Base-by-base conservation (phyloP, 2,797 vertebrate species). In the Oophaga sylvatica region DNA sequence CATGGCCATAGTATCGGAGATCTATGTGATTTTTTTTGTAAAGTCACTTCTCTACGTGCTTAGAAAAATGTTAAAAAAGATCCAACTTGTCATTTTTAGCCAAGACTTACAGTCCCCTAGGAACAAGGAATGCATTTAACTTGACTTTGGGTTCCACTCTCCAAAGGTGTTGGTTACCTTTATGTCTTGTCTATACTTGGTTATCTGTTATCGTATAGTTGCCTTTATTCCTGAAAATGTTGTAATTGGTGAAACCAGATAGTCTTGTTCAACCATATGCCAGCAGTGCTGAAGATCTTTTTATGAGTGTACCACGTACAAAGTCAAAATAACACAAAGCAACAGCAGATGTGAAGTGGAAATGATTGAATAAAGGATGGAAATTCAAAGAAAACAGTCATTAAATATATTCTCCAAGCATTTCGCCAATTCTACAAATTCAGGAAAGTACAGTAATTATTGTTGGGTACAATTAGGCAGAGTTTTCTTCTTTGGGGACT, bases 321-420 rank as follows among this genome's bases (percentile, higher is more conserved):
- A 84, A 77, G 83, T 63, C 71, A 76, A 56, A 26, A 68, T 56
- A 56, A 62, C 45, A 76, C 83, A 84, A 76, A 76, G 63, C 71
- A 84, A n/a, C 83, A 63, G 83, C 83, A 84, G 83, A 84, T 84
- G 71, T 84, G 82, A 57, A 84, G 67, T 29, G 62, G 16, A 76
- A 76, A 41, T 84, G 57, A 76, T 53, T 63, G 59, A 76, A 84
- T 76, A 84, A 84, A 84, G 60, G 71, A 31, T 59, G 70, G 57
- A n/a, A 59, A n/a, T 76, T 75, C 56, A 45, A 75, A 63, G 83
- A 77, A 84, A 84, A 84, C 83, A 84, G 77, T 84, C 71, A 84
- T 84, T 84, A 84, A 76, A 84, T 84, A 73, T 76, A 73, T 84
- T 84, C 83, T 84, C 45, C 83, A 17, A 63, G 22, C n/a, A 62